A percentile compares a stretch with the other conserved stretches of the same genome.
Conservation (phyloP, 2,888 invertebrate species). For the Zonitis immaculata region DNA sequence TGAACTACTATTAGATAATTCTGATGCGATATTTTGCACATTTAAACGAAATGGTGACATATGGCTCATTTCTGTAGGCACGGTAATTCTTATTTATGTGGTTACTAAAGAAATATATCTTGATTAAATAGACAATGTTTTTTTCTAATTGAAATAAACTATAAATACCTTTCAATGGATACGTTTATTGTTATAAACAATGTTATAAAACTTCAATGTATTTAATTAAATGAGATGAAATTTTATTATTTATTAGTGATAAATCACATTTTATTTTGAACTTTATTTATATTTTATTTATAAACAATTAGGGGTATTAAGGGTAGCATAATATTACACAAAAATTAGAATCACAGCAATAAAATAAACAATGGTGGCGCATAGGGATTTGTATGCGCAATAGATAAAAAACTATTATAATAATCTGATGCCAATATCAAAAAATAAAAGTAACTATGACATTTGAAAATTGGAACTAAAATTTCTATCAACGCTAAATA, state of each 20-base stretch:
- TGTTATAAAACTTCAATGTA: neutral
- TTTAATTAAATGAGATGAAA: neutral
- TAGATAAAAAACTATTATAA: neutral
- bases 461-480: too few relatives aligned
- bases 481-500: too few relatives aligned
- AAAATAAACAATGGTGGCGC: constrained; percentile 6
- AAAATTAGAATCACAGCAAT: constrained; percentile 4
- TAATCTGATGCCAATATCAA: neutral
- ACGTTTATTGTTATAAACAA: neutral
- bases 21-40: constrained; percentile 45
- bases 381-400: neutral
- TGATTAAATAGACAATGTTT: neutral
- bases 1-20: constrained; percentile 69
- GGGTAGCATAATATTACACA: constrained; percentile 2
- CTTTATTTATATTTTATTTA: neutral
- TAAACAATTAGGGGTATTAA: neutral
- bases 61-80: constrained; percentile 42
- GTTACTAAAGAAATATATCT: neutral
- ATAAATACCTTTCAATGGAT: neutral
- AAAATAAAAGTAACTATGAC: too few relatives aligned
- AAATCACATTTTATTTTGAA: neutral
- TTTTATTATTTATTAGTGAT: neutral
- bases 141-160: neutral
- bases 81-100: neutral
- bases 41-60: constrained; percentile 47